phyloP scores from a whole-genome alignment of 2,797 vertebrate species.

The Enteromius treurensis region DNA sequence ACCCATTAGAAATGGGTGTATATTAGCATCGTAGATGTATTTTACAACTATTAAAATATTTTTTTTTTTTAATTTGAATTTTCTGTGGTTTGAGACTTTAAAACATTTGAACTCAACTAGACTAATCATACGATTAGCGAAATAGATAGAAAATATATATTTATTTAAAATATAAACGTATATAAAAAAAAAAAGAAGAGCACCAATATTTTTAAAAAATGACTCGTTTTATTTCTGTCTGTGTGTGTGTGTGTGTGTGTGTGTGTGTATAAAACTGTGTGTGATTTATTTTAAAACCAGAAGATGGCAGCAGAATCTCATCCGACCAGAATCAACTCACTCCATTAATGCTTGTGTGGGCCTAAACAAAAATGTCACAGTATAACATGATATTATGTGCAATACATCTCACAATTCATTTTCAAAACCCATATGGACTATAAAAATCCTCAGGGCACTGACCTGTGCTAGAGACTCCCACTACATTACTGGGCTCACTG shows the following conservation, averaged over 20 bases:
- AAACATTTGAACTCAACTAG: constrained; percentile 1
- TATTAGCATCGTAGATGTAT: too few relatives aligned
- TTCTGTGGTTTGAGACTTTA: not conserved
- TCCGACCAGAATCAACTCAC: not conserved
- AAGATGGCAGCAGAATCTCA: constrained; percentile 68
- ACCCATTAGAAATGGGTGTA: too few relatives aligned
- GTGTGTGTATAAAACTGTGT: too few relatives aligned
- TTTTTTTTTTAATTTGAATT: not conserved
- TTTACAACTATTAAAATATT: too few relatives aligned
- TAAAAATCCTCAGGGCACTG: constrained; percentile 52
- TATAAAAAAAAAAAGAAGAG: not conserved
- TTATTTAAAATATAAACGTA: not conserved
- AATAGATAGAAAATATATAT: too few relatives aligned
- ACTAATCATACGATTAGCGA: not conserved
- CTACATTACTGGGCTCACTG: constrained; percentile 95
- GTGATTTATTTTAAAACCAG: constrained; percentile 48
- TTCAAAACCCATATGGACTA: not conserved
- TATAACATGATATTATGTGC: constrained; percentile 29
- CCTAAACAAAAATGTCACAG: constrained; percentile 35
- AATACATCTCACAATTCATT: not conserved
- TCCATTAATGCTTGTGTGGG: not conserved
- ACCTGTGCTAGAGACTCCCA: constrained; percentile 98
- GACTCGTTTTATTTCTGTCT: not conserved
- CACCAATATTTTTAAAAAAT: not conserved
- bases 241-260: too few relatives aligned